A percentile compares a stretch with the other conserved stretches of the same genome.
phyloP scores from a whole-genome alignment of 2,888 invertebrate genomes.

The Bruchidius siliquastri region DNA sequence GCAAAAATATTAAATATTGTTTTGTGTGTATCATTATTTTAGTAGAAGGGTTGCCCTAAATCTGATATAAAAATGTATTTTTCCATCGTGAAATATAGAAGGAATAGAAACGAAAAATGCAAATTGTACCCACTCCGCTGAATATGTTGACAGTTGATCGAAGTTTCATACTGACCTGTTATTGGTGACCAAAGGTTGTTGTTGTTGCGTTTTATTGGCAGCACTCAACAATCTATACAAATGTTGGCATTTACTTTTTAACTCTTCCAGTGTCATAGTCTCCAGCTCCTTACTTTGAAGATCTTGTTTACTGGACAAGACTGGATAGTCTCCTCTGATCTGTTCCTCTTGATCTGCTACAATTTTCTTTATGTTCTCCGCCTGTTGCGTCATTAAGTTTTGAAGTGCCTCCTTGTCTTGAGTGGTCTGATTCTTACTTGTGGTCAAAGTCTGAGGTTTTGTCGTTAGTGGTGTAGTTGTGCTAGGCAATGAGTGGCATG shows the following conservation, averaged over 20 bases:
- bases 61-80: too few relatives aligned
- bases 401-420: conserved; percentile 22
- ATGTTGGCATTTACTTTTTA: conserved; percentile 37
- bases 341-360: conserved; percentile 30
- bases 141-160: too few relatives aligned
- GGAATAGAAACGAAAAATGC: too few relatives aligned
- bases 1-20: too few relatives aligned
- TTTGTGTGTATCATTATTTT: too few relatives aligned
- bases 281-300: conserved; percentile 20
- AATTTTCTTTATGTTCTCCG: conserved; percentile 40
- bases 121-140: too few relatives aligned
- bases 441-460: neutral
- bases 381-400: conserved; percentile 39
- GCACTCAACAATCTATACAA: conserved; percentile 26
- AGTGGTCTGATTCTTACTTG: conserved; percentile 2
- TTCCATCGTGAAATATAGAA: too few relatives aligned
- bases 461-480: neutral
- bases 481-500: neutral
- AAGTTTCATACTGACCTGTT: neutral
- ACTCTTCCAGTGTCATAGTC: conserved; percentile 29
- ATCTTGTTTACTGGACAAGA: conserved; percentile 19
- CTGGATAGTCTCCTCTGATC: conserved; percentile 1
- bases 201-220: neutral
- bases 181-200: neutral
- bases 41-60: too few relatives aligned